Conservation (phyloP, 2,888 invertebrate species). For the Melolontha melolontha region DNA sequence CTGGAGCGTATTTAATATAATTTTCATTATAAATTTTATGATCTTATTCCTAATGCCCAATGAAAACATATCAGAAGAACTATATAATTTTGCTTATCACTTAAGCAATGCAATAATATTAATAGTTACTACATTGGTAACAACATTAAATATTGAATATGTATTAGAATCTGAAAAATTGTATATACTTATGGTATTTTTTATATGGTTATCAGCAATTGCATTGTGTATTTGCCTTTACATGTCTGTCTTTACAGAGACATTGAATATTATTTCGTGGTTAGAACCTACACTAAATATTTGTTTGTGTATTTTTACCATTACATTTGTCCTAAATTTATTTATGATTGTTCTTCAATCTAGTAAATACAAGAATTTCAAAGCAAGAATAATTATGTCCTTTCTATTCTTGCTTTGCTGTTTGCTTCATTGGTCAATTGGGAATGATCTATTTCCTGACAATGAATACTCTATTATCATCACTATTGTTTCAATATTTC, state of each 20-base stretch:
- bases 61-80: background rate
- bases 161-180: constrained; percentile 3
- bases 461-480: background rate
- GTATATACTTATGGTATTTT: constrained; percentile 2
- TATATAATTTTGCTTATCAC: constrained; percentile 14
- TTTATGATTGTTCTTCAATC: constrained; percentile 6
- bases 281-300: constrained; percentile 3
- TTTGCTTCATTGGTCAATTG: constrained; percentile 11
- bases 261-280: background rate
- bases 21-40: constrained; percentile 20
- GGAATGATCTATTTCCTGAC: background rate
- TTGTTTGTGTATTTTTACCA: background rate
- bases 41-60: constrained; percentile 19
- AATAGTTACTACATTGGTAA: background rate
- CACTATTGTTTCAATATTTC: constrained; percentile 13
- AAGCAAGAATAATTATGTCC: constrained; percentile 21
- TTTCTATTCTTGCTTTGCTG: constrained; percentile 9
- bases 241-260: background rate
- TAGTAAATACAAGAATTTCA: constrained; percentile 23
- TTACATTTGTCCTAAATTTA: constrained; percentile 16
- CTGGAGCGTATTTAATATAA: constrained; percentile 26
- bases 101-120: constrained; percentile 13
- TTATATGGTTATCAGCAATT: constrained; percentile 2
- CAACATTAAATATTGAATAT: constrained; percentile 15
- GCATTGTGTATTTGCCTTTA: background rate